Base-by-base conservation (phyloP, 2,888 invertebrate genomes). In the Troides aeacus region DNA sequence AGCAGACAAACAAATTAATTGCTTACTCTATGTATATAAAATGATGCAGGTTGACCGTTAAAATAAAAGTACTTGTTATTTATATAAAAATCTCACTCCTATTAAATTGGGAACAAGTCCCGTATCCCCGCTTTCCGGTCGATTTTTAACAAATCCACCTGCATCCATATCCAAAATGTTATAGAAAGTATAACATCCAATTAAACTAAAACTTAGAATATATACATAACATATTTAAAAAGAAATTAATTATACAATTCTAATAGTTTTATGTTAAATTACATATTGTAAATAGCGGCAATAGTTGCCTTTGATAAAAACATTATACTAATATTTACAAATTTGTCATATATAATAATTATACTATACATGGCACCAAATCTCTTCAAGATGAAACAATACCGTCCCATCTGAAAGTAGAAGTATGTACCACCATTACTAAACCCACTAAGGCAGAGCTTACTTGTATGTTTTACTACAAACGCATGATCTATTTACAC, bases 21-120 rank as follows among this genome's bases (percentile, higher is more conserved):
- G 79, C 81, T 86, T 87, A 87, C 72, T 73, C 79, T 81, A 81
- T 79, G 79, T 80, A 77, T 80, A 80, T 82, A 84, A 84, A 80
- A 75, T 62, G 88, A 90, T 89, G 91, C 91, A 89, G 70, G 89
- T 88, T 84, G 89, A 90, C 89, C 82, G 85, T 87, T 85, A 85
- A 87, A 81, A 86, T 87, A 76, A 75, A 80, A 81, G 74, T 80
- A 79, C 71, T 80, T 75, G 80, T 77, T 74, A 71, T 80, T 77
- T 81, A 79, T 82, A 80, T 81, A 82, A 79, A 84, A 74, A 79
- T 71, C 71, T 73, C 68, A 71, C 79, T 81, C 85, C 81, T 42
- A 74, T 83, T 74, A 80, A 83, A 84, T 80, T 77, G 81, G 78
- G 86, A 88, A 89, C 85, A 87, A 85, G 86, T 86, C 80, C 18